Percentiles rank a stretch among this genome's conserved stretches.
Conservation (phyloP, 1,140 invertebrate genomes). For the Hyles euphorbiae region DNA sequence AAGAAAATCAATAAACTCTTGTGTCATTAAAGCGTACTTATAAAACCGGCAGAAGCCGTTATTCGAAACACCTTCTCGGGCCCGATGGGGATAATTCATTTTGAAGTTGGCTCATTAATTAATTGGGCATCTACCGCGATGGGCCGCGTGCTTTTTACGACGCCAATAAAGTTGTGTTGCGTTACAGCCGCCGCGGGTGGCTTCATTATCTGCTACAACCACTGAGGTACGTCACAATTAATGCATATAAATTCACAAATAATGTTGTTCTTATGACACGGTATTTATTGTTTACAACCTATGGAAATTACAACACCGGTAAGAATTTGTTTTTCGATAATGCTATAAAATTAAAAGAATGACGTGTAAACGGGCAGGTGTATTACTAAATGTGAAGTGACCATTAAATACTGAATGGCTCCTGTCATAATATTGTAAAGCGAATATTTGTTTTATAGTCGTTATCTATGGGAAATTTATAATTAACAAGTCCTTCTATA, state of each 20-base stretch:
- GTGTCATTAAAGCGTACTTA: slow-evolving; percentile 25
- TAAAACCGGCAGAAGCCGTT: slow-evolving; percentile 46
- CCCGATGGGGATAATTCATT: slow-evolving; percentile 54
- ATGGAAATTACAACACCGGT: too few species aligned
- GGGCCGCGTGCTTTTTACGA: slow-evolving; percentile 58
- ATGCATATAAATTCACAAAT: slow-evolving; percentile 3
- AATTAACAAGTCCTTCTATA: too few species aligned
- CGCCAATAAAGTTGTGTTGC: slow-evolving; percentile 42
- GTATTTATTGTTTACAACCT: background rate
- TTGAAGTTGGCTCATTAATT: slow-evolving; percentile 63
- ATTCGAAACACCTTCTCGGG: slow-evolving; percentile 45
- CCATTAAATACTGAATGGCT: too few species aligned
- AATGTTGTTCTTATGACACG: slow-evolving; percentile 1
- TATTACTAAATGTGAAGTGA: too few species aligned
- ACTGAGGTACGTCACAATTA: slow-evolving; percentile 26
- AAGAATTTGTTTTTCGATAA: background rate
- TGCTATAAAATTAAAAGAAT: background rate
- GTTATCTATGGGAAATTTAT: too few species aligned
- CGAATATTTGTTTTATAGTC: too few species aligned
- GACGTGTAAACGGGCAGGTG: too few species aligned
- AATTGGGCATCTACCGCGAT: slow-evolving; percentile 48
- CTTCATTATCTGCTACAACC: slow-evolving; percentile 37
- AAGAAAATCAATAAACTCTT: slow-evolving; percentile 27
- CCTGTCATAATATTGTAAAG: too few species aligned
- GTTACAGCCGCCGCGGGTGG: slow-evolving; percentile 36